Evolutionary conservation across 2,113 vertebrate species (phyloP), one percentile per base, ranked within the genome.

Genomic region (Ochotona curzoniae): DNA sequence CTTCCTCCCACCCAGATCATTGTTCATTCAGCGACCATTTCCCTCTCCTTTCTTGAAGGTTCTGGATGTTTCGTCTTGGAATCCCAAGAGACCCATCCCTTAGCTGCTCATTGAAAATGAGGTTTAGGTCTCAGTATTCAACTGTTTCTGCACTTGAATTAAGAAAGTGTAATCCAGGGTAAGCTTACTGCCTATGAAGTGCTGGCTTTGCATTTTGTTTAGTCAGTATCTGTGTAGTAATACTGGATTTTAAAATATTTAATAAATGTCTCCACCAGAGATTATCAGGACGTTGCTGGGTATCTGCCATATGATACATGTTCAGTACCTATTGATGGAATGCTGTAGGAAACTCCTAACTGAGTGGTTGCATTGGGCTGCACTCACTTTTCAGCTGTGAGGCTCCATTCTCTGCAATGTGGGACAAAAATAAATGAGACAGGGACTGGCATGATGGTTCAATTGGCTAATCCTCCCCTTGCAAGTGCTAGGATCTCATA

Each of bases 211-310:
- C 51, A 83, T 90, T 83, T 85, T 83, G 14, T 83, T 80, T 69
- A 17, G 4, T 26, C 3, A 71, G 66, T 66, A 17, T 5, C 3
- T 75, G n/a, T 35, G 28, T 7, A 38, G 28, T 7, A 38, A 47
- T 66, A 32, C 8, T 80, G 26, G 15, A 61, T 89, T 66, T 73
- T 82, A 75, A 44, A 63, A 83, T 69, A 82, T 32, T 87, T 93
- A 54, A 1, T 83, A 81, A 73, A 32, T 73, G 10, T 8, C 1
- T 15, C 8, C 25, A 76, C 26, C 9, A 54, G 6, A 18, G 20
- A 73, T 44, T 66, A 61, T 66, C 18, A 25, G 18, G 21, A 28
- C 21, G 74, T 63, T 86, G 9, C 60, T 64, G 38, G 23, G 25
- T 49, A 7, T 49, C 5, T 63, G 47, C 23, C 44, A 86, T 61